These are phyloP conservation scores for Passerina amoena DNA, from an alignment of 2,113 vertebrate genomes.

Conservation along the genomic window DNA sequence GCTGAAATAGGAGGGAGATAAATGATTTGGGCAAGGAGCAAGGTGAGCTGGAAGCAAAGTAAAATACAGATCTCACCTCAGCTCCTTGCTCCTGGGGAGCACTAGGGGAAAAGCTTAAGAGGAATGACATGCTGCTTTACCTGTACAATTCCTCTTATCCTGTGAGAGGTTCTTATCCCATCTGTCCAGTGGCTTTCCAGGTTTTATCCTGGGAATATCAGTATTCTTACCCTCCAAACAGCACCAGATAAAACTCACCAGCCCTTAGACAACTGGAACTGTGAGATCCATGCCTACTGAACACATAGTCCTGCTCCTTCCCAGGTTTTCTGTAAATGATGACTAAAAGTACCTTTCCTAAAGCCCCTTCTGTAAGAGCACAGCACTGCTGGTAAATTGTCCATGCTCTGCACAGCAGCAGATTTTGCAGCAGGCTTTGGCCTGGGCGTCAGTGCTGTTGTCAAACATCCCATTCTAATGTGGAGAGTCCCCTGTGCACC, in stretches of 20 bases:
- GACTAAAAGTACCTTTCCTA: neutral
- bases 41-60: neutral
- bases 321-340: neutral
- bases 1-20: neutral
- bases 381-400: accelerated
- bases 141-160: neutral
- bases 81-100: neutral
- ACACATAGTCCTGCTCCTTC: neutral
- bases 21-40: neutral
- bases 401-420: neutral
- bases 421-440: neutral
- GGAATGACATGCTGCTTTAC: neutral
- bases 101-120: neutral
- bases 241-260: neutral
- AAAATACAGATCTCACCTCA: neutral
- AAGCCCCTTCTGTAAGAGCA: neutral
- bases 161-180: neutral
- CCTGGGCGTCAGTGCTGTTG: accelerated
- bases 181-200: neutral
- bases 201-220: neutral
- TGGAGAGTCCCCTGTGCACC: neutral
- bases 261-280: neutral
- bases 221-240: neutral
- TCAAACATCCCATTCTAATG: accelerated
- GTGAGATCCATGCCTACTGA: accelerated